Base-by-base conservation (phyloP, 2,888 invertebrate species). In the Rhimphoctona megacephalus region DNA sequence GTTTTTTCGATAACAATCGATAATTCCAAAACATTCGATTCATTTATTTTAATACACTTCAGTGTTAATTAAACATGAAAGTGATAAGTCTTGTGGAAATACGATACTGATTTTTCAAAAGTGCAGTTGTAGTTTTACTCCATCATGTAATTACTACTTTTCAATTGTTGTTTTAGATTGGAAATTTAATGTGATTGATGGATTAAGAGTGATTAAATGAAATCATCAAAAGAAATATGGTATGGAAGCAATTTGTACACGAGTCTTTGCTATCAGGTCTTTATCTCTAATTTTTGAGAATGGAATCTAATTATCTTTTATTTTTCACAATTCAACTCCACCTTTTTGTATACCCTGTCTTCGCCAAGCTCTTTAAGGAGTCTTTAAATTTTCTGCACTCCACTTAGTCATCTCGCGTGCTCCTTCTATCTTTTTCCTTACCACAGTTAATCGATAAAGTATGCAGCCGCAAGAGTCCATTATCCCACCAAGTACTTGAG, bases 401-500 rank as follows among this genome's bases (percentile, higher is more conserved):
- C 30, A 39, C 73, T 66, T 66, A 66, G 49, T 74, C 43, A 66
- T 81, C 72, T 25, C 43, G 33, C 33, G 17, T 49, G 14, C 52
- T n/a, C 57, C 19, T 36, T 67, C 61, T 79, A 25, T n/a, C 17
- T 70, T 36, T 39, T 66, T 69, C 61, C 25, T 76, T 86, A 66
- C 57, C 69, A 72, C 49, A 67, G 83, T 85, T 87, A 87, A 89
- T 88, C 88, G 87, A 89, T 89, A 88, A 85, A 88, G 81, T 86
- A 86, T 69, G 78, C 33, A 74, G 30, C 36, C 64, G 54, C 78
- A 74, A 73, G 77, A 86, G 85, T 69, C 86, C 86, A 86, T 89
- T 87, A 89, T 79, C 67, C 70, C 46, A 61, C 43, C 54, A 72
- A 69, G 67, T 77, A 82, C 82, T 19, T 77, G 70, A 81, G 78